phyloP scores from a whole-genome alignment of 2,797 vertebrate species.

The Chlorospingus semifuscus region DNA sequence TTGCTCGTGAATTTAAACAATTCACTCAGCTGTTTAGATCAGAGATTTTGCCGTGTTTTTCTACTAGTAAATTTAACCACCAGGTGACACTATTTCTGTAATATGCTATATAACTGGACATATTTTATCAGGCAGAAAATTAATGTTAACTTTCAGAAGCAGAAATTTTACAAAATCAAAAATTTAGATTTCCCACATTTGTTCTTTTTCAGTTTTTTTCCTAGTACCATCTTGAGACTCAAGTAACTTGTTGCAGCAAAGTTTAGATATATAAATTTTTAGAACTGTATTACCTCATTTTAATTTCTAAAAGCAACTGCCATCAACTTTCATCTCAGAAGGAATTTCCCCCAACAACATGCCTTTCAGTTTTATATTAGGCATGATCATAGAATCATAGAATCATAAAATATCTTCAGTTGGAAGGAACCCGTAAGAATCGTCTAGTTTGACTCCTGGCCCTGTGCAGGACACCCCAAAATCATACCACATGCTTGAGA shows the following conservation, averaged over 20 bases:
- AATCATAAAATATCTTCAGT: neutral
- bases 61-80: conserved; percentile 17
- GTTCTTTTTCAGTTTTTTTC: neutral
- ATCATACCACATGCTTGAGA: neutral
- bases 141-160: neutral
- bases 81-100: conserved; percentile 61
- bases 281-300: neutral
- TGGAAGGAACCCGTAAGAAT: neutral
- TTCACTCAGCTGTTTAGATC: neutral
- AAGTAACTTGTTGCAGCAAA: neutral
- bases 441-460: neutral
- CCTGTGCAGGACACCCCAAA: neutral
- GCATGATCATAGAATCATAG: neutral
- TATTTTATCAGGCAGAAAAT: neutral
- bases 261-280: neutral
- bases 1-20: neutral
- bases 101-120: neutral
- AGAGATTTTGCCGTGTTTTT: neutral
- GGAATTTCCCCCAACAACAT: neutral
- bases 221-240: neutral
- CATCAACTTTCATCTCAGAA: neutral
- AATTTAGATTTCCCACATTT: neutral
- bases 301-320: neutral
- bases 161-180: neutral
- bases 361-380: neutral